phyloP scores from a whole-genome alignment of 2,113 vertebrate species.

The Upupa epops region DNA sequence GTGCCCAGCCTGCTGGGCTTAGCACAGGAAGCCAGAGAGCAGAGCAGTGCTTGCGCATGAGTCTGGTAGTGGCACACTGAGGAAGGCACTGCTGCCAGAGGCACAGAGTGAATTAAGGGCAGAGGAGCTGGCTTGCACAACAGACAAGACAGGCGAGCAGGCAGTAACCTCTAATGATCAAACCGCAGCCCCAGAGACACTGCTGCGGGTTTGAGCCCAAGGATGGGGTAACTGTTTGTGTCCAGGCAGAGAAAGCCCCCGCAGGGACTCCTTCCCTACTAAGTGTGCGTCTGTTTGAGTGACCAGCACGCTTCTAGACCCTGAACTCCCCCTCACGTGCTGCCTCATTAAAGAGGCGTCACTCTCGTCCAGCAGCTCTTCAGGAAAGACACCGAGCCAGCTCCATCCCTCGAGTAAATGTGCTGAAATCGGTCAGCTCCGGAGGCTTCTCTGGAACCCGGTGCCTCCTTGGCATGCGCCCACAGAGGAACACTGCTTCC shows the following conservation, averaged over 20 bases:
- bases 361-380: slow-evolving; percentile 28
- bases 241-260: no score
- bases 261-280: no score
- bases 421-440: slow-evolving; percentile 17
- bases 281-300: slow-evolving; percentile 19
- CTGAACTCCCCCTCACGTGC: slow-evolving; percentile 33
- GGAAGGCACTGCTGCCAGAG: neutral
- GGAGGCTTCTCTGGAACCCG: slow-evolving; percentile 38
- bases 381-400: slow-evolving; percentile 47
- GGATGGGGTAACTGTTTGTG: neutral
- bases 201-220: neutral
- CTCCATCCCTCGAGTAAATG: slow-evolving; percentile 29
- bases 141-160: neutral
- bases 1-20: neutral
- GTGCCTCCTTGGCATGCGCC: slow-evolving; percentile 25
- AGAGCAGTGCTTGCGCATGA: neutral
- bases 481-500: slow-evolving; percentile 41
- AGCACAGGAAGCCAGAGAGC: neutral
- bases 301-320: slow-evolving; percentile 35
- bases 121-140: slow-evolving; percentile 43
- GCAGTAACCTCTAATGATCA: neutral
- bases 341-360: slow-evolving; percentile 24
- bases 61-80: neutral
- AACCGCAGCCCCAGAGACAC: neutral
- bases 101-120: slow-evolving; percentile 6